Evolutionary conservation across 2,113 vertebrate genomes (phyloP), one percentile per base, ranked within the genome.

Genomic region (Picathartes gymnocephalus): DNA sequence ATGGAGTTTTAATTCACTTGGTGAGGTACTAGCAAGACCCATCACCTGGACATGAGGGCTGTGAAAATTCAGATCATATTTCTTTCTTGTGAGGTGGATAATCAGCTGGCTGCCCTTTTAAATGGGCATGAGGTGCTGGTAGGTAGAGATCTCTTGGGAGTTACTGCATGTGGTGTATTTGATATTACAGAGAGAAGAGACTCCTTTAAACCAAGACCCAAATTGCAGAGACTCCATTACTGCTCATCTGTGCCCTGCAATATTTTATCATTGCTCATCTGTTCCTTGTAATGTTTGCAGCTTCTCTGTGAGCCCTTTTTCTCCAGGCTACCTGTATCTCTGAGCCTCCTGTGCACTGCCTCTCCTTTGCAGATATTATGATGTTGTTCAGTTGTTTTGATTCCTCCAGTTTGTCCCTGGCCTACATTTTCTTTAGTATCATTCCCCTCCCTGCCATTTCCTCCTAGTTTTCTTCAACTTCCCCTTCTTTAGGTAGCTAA

Each of bases 371-470:
- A 77, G 65, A 44, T 65, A 25, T 23, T 69, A 33, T 88, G 54
- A 27, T 27, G 13, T 11, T 48, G 8, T 50, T 35, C 25, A 12
- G 11, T 15, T 72, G 11, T 51, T 88, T 65, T 92, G 17, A 35
- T 11, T 73, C 37, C 60, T 20, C 22, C 22, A 58, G 27, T 5
- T 30, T 66, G 54, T 62, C 44, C 28, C 45, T 61, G 14, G 11
- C 44, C 56, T 57, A 27, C 15, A 19, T 78, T 65, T 84, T 53
- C 54, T 56, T 94, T 35, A 19, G 3, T 44, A 27, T 37, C 3
- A 35, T 6, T 7, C 2, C 13, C 7, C 4, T 1, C 17, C 5
- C 9, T 24, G 4, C 6, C 24, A 37, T 42, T 58, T 9, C 0
- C 12, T 7, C 17, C 4, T 4, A 3, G 1, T 70, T 81, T 71